Base-by-base conservation (phyloP, 2,888 invertebrate genomes). In the Apodemia mormo region DNA sequence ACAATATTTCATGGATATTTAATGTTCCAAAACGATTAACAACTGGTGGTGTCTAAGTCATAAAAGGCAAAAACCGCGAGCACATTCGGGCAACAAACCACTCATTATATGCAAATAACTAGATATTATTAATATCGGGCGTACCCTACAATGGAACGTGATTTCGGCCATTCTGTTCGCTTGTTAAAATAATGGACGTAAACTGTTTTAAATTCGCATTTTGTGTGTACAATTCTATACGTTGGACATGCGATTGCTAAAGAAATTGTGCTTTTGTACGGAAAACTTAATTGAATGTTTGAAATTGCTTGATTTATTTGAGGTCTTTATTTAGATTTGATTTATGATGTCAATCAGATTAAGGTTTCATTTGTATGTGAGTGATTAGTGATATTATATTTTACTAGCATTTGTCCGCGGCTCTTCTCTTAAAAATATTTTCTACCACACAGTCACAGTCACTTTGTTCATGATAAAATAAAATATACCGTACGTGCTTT, bases 21-120 rank as follows among this genome's bases (percentile, higher is more conserved):
- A 56, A 56, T 56, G 29, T 29, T 56, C 56, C 7, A 9, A 29
- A 58, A 30, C 58, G 29, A 30, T 58, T 58, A 58, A 49, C 14
- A 49, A 58, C 58, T 33, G 58, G 29, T 58, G 30, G 29, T 29
- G 68, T 68, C 68, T 72, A 72, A 71, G 70, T 74, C 72, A 70
- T 76, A 71, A 76, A 74, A 76, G 70, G 74, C 73, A 77, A 77
- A 77, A 77, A 78, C 77, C 74, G 74, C 72, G 69, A 68, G 54
- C 68, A 72, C 70, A 75, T 77, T 76, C 72, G 76, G 74, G 70
- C 65, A 74, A 72, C 72, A 70, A 75, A 77, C 75, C 75, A 72
- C 75, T 77, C 75, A 78, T 80, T 80, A 80, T 72, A 80, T 80
- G 80, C 77, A 80, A 80, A 80, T 79, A 72, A 71, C 67, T 64